Evolutionary conservation across 2,113 vertebrate species (phyloP).

Genomic region (Epinephelus lanceolatus): DNA sequence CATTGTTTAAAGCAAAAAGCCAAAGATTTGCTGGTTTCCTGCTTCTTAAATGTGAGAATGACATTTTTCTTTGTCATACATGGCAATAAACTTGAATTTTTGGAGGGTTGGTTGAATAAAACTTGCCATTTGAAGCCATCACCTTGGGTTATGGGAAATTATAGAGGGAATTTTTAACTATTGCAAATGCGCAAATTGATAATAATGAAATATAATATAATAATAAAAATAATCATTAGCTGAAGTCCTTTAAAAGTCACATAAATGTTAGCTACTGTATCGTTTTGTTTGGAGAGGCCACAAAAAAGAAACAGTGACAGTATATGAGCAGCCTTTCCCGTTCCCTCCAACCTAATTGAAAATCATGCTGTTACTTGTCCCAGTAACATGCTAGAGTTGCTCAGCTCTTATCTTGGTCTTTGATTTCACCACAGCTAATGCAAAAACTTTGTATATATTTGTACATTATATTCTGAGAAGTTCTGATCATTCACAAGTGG

Average conservation of each 20-base stretch:
- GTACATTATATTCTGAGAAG: background rate
- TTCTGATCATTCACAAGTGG: background rate
- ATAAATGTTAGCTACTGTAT: too few relatives aligned
- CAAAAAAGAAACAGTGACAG: background rate
- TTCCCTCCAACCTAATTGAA: background rate
- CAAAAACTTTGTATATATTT: background rate
- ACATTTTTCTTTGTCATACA: too few relatives aligned
- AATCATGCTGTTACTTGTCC: background rate
- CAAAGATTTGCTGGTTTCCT: too few relatives aligned
- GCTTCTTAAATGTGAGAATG: too few relatives aligned
- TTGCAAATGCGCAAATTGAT: background rate
- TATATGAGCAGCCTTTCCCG: background rate
- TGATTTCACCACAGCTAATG: background rate
- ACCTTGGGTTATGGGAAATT: background rate
- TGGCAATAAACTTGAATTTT: background rate
- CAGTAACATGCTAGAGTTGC: background rate
- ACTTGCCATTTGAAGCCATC: background rate
- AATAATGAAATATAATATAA: background rate
- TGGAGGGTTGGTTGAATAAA: background rate
- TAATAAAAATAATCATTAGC: background rate
- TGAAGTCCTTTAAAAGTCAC: background rate
- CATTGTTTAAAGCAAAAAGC: too few relatives aligned
- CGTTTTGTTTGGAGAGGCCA: background rate
- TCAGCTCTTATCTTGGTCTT: background rate
- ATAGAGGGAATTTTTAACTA: too few relatives aligned